phyloP scores from a whole-genome alignment of 2,113 vertebrate species.

The Glaucomys volans region DNA sequence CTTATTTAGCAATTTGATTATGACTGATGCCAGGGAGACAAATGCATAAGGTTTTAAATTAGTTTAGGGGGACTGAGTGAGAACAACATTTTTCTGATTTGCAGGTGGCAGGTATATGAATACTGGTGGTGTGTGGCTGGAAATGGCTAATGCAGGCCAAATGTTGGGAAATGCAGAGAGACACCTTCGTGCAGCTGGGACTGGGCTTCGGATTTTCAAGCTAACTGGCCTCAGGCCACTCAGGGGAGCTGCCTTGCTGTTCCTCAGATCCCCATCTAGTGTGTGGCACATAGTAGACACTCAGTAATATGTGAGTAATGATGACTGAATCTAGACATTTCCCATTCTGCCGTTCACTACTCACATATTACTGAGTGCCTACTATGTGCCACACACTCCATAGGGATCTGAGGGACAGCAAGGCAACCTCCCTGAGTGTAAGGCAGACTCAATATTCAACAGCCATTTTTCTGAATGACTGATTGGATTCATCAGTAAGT shows the following conservation, averaged over 20 bases:
- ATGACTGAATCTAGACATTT: background rate
- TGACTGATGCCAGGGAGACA: background rate
- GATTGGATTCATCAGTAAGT: background rate
- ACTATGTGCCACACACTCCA: no score
- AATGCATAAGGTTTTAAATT: constrained; percentile 25
- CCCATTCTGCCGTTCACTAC: background rate
- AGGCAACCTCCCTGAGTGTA: background rate
- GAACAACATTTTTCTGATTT: constrained; percentile 60
- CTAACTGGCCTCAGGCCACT: background rate
- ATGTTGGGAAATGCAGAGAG: background rate
- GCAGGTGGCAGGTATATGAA: background rate
- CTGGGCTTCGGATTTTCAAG: background rate
- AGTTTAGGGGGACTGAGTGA: constrained; percentile 47
- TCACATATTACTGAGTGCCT: background rate
- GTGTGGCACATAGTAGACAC: no score
- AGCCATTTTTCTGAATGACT: background rate
- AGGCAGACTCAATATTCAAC: background rate
- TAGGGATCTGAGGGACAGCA: background rate
- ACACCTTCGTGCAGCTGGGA: background rate
- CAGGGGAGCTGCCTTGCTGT: background rate
- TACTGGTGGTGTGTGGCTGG: background rate
- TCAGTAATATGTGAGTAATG: background rate
- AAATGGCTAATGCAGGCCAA: constrained; percentile 42
- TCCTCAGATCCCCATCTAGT: background rate
- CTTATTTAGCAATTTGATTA: background rate